Evolutionary conservation across 2,888 invertebrate species (phyloP).

Genomic region (Eretmocerus hayati): DNA sequence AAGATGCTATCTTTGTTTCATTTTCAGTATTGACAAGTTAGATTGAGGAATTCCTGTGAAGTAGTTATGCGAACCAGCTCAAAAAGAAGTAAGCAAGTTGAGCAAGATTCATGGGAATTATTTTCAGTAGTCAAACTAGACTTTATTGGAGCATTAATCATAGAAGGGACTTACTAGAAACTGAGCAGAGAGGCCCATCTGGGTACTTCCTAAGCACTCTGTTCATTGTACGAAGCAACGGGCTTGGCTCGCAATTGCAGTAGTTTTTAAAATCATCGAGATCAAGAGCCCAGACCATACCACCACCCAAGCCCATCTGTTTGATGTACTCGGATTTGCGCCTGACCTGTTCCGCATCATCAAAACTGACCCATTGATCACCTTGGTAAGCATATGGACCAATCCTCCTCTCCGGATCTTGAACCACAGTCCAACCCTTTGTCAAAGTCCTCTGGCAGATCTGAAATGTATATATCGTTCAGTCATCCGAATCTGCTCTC

Average conservation of each 20-base stretch:
- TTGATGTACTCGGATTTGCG: constrained; percentile 78
- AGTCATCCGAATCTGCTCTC: too few relatives aligned
- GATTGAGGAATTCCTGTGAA: too few relatives aligned
- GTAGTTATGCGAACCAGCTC: too few relatives aligned
- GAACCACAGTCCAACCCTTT: constrained; percentile 70
- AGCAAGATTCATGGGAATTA: too few relatives aligned
- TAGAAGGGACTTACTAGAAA: constrained; percentile 41
- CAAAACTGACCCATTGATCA: constrained; percentile 92
- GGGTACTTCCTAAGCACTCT: constrained; percentile 66
- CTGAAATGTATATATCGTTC: too few relatives aligned
- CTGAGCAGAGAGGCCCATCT: constrained; percentile 57
- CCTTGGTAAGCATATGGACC: constrained; percentile 78
- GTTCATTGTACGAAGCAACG: constrained; percentile 73
- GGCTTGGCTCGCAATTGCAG: constrained; percentile 76
- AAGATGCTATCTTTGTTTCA: too few relatives aligned
- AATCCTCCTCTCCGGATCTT: constrained; percentile 73
- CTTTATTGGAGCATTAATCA: not conserved
- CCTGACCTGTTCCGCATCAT: constrained; percentile 75
- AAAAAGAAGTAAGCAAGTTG: too few relatives aligned
- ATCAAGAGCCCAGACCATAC: constrained; percentile 86
- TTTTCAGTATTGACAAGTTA: too few relatives aligned
- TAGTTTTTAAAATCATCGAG: constrained; percentile 78
- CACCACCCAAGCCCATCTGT: constrained; percentile 72
- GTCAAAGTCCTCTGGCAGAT: constrained; percentile 73
- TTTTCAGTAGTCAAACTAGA: too few relatives aligned